phyloP scores from a whole-genome alignment of 2,888 invertebrate genomes.

The Hemaris fuciformis region DNA sequence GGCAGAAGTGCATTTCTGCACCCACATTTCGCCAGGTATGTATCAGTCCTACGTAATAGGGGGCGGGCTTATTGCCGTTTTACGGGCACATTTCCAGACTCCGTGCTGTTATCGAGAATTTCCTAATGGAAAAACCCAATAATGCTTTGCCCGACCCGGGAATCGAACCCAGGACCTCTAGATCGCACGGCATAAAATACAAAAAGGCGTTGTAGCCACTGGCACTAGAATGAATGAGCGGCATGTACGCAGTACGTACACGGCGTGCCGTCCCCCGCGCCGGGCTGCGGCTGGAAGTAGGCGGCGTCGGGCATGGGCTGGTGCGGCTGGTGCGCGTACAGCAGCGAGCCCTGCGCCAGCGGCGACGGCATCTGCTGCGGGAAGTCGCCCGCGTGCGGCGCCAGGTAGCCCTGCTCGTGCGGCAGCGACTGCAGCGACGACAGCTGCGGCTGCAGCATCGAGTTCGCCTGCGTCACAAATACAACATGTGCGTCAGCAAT shows the following conservation, averaged over 20 bases:
- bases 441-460: constrained; percentile 39
- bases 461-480: constrained; percentile 33
- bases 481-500: background rate
- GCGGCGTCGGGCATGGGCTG: constrained; percentile 45
- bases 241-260: background rate
- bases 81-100: background rate
- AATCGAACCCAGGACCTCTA: too few species aligned
- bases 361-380: constrained; percentile 46
- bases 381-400: constrained; percentile 31
- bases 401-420: constrained; percentile 52
- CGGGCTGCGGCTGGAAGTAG: constrained; percentile 48
- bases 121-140: too few species aligned
- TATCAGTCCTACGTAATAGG: background rate
- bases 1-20: too few species aligned
- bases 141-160: too few species aligned
- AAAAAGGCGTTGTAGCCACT: too few species aligned
- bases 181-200: too few species aligned
- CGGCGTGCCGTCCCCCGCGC: background rate
- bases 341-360: constrained; percentile 40
- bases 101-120: too few species aligned
- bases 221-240: too few species aligned
- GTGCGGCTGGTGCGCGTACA: constrained; percentile 49
- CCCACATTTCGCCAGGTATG: too few species aligned
- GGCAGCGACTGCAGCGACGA: constrained; percentile 37
- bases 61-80: background rate